Conservation (phyloP, 2,113 vertebrate genomes). For the Prunella himalayana region DNA sequence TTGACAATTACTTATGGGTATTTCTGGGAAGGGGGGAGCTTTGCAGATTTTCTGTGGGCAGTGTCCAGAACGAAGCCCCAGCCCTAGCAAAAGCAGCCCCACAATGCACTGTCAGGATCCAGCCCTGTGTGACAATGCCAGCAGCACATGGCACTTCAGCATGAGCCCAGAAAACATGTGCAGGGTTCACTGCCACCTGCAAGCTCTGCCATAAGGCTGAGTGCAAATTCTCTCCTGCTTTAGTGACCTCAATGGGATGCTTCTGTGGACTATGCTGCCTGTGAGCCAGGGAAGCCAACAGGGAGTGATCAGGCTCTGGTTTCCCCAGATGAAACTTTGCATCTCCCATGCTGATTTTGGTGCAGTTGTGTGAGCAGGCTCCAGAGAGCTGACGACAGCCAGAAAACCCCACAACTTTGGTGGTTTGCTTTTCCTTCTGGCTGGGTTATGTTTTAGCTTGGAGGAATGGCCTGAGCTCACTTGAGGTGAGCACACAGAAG, state of each 20-base stretch:
- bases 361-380: neutral
- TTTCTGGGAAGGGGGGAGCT: neutral
- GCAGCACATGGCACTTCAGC: neutral
- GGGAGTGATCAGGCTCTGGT: neutral
- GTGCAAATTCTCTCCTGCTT: neutral
- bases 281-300: neutral
- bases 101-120: neutral
- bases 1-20: neutral
- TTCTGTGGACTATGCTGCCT: neutral
- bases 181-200: neutral
- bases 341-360: neutral
- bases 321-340: neutral
- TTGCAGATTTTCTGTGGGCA: neutral
- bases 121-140: neutral
- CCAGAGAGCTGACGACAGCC: neutral
- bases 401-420: neutral
- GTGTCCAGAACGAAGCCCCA: neutral
- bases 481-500: neutral
- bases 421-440: neutral
- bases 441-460: neutral
- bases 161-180: rapidly evolving
- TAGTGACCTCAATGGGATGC: neutral
- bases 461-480: neutral
- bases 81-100: neutral
- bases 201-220: neutral